Percentiles rank a stretch among this genome's conserved stretches.
Evolutionary conservation across 1,140 invertebrate genomes (phyloP).

Genomic region (Antheraea pernyi): DNA sequence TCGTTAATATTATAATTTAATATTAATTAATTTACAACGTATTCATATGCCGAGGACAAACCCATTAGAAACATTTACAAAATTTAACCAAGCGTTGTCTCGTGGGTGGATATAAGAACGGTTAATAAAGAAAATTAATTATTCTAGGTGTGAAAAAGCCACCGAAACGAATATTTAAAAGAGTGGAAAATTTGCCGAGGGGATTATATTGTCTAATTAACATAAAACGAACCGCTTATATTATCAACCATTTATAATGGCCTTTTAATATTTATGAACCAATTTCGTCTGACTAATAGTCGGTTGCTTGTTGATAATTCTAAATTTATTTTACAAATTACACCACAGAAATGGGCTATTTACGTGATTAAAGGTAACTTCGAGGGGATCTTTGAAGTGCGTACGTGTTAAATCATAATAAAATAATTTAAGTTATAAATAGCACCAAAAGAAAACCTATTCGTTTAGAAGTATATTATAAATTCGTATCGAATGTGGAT

Average conservation of each 20-base stretch:
- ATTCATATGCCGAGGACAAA: background rate
- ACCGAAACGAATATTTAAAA: conserved; percentile 16
- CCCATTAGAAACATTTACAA: background rate
- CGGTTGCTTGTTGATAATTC: conserved; percentile 35
- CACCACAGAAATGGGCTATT: conserved; percentile 15
- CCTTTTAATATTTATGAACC: conserved; percentile 42
- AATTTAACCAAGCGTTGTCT: background rate
- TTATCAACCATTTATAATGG: conserved; percentile 33
- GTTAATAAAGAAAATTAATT: conserved; percentile 12
- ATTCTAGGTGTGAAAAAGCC: conserved; percentile 8
- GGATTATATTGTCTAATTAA: conserved; percentile 32
- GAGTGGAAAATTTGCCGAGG: conserved; percentile 18
- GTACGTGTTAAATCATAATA: background rate
- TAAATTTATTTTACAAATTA: conserved; percentile 36
- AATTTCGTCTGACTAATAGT: conserved; percentile 38
- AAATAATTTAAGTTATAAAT: background rate
- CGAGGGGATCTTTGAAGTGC: background rate
- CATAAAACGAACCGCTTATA: conserved; percentile 34
- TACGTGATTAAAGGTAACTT: conserved; percentile 20
- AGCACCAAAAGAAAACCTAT: no score
- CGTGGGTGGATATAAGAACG: background rate
- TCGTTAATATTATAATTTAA: background rate
- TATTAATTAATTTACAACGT: background rate
- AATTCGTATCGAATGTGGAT: no score
- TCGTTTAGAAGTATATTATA: no score